These are phyloP conservation scores for Ceraclea dissimilis DNA, from an alignment of 2,888 invertebrate species.

Conservation along the genomic window DNA sequence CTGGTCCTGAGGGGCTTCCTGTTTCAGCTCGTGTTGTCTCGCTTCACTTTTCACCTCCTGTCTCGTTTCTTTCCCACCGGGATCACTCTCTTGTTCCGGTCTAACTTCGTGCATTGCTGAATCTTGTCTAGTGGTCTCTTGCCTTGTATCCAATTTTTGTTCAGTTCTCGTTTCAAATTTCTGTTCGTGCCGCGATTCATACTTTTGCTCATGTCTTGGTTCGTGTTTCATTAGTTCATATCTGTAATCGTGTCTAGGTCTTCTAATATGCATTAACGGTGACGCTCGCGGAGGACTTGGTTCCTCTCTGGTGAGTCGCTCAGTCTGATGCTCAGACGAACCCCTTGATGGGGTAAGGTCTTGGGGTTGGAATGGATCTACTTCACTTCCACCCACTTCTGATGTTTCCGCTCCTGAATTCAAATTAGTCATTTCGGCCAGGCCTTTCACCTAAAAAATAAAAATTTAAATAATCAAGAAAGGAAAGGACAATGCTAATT, in stretches of 20 bases:
- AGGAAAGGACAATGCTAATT: no score
- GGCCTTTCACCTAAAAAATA: constrained; percentile 62
- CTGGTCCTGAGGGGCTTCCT: constrained; percentile 34
- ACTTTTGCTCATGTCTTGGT: constrained; percentile 17
- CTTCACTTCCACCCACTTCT: constrained; percentile 30
- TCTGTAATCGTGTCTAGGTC: constrained; percentile 31
- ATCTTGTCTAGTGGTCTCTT: constrained; percentile 29
- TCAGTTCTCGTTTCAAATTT: constrained; percentile 22
- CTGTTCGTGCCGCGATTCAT: constrained; percentile 21
- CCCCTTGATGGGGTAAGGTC: constrained; percentile 35
- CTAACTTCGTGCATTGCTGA: constrained; percentile 17
- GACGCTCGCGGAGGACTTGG: constrained; percentile 43
- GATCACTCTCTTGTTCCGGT: constrained; percentile 20
- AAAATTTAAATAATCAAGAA: neutral
- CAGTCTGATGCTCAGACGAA: constrained; percentile 35
- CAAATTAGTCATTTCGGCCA: constrained; percentile 87
- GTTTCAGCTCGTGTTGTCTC: constrained; percentile 23
- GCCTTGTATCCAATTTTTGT: constrained; percentile 17
- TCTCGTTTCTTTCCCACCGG: constrained; percentile 16
- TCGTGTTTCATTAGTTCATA: constrained; percentile 13
- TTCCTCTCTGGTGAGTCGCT: constrained; percentile 33
- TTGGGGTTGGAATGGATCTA: constrained; percentile 33
- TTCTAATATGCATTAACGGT: constrained; percentile 42
- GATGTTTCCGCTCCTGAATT: constrained; percentile 52
- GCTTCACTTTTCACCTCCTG: constrained; percentile 21